A percentile compares a stretch with the other conserved stretches of the same genome.
phyloP scores from a whole-genome alignment of 2,888 invertebrate genomes.

The Leucozona laternaria region DNA sequence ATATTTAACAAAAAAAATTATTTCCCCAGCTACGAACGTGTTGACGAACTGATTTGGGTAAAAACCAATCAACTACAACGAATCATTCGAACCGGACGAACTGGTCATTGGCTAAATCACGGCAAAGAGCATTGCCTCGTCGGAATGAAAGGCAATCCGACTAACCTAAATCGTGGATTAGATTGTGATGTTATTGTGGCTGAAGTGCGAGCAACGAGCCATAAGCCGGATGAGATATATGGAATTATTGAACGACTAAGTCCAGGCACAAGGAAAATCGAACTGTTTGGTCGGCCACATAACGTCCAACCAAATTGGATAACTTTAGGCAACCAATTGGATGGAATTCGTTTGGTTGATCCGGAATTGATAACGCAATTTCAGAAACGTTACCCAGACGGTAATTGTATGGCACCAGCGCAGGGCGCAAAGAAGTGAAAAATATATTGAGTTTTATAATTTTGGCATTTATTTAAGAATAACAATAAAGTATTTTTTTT shows the following conservation, averaged over 20 bases:
- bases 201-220: slow-evolving; percentile 98
- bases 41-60: slow-evolving; percentile 99
- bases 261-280: slow-evolving; percentile 98
- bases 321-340: slow-evolving; percentile 98
- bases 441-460: background rate
- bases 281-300: slow-evolving; percentile 97
- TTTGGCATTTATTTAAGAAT: slow-evolving; percentile 12
- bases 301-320: slow-evolving; percentile 99
- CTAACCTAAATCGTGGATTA: slow-evolving; percentile 94
- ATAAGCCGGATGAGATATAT: slow-evolving; percentile 99
- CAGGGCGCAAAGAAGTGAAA: slow-evolving; percentile 74
- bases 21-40: slow-evolving; percentile 89
- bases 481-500: slow-evolving; percentile 35
- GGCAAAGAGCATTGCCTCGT: slow-evolving; percentile 99
- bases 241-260: slow-evolving; percentile 98
- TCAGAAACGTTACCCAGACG: slow-evolving; percentile 96
- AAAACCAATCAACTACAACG: slow-evolving; percentile 99
- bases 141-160: slow-evolving; percentile 97
- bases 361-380: slow-evolving; percentile 95
- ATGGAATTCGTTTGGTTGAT: slow-evolving; percentile 96
- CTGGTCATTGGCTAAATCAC: slow-evolving; percentile 99
- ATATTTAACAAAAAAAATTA: background rate
- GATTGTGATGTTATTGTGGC: slow-evolving; percentile 99
- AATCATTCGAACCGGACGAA: slow-evolving; percentile 97
- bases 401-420: slow-evolving; percentile 85